Base-by-base conservation (phyloP, 1,140 invertebrate species). In the Pemphigus obesinymphae region DNA sequence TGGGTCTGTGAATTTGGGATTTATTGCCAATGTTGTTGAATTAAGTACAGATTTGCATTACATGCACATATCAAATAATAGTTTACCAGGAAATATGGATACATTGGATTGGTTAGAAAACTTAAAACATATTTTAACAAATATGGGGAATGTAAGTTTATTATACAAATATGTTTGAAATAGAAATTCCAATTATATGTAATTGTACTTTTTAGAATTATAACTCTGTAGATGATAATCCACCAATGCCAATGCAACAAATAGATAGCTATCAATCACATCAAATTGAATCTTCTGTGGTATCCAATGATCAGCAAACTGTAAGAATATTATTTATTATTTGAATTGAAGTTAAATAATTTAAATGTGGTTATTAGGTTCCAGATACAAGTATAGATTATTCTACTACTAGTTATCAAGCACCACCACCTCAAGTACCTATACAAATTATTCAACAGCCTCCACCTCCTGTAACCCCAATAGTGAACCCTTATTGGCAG, bases 1-100 rank as follows among this genome's bases (percentile, higher is more conserved):
- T 82, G 87, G 87, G 82, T 86, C 86, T 11, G 83, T 88, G 8
- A 43, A 80, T 45, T 43, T 58, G 3, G 76, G 76, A 80, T 80
- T 80, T 61, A 17, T 80, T 29, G n/a, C 76, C 3, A 80, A 80
- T 31, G 37, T 80, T 63, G 55, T 80, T 13, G 76, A 80, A 29
- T 61, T 80, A 61, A 45, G 76, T 80, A 80, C 76, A 61, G 76
- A 80, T 43, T 80, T 80, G 37, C 15, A 80, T 80, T 80, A 63
- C 20, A 40, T 17, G 6, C 76, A 61, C 63, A 11, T 29, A 29
- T 80, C 76, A 63, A 80, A 80, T 63, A 61, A 40, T 43, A 80
- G 31, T 29, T 31, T 80, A 29, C 2, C 76, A 29, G 76, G 76
- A 43, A 43, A 40, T 61, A 45, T 80, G 17, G 76, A 80, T n/a